phyloP scores from a whole-genome alignment of 1,140 invertebrate genomes.

The Drosophila ananassae region DNA sequence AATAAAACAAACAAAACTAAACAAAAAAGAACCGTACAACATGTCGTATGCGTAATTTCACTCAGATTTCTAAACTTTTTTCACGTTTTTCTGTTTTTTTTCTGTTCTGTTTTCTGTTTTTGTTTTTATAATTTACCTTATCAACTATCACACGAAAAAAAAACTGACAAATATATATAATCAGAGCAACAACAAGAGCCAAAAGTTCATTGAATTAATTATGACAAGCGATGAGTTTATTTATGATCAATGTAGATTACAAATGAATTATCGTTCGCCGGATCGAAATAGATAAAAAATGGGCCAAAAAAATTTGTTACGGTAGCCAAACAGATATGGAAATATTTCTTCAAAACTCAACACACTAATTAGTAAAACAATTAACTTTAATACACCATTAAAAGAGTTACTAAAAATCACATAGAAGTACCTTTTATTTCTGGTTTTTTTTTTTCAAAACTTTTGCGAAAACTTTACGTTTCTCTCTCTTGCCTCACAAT shows the following conservation, averaged over 20 bases:
- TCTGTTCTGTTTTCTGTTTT: neutral
- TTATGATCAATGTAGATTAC: conserved; percentile 69
- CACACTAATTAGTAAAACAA: neutral
- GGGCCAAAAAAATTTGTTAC: conserved; percentile 5
- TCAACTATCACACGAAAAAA: conserved; percentile 22
- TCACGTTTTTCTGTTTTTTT: neutral
- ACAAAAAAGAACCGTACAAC: conserved; percentile 22
- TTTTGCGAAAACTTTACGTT: neutral
- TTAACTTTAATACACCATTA: neutral
- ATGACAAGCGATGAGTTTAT: conserved; percentile 72
- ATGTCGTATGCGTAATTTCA: conserved; percentile 20
- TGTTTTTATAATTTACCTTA: conserved; percentile 25
- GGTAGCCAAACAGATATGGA: conserved; percentile 5
- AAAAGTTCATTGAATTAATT: conserved; percentile 74
- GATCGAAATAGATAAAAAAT: conserved; percentile 1
- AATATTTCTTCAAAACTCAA: neutral
- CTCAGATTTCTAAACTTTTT: neutral
- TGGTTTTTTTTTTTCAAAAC: neutral
- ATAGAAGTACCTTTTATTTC: neutral
- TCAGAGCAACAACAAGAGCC: neutral
- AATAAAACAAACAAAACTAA: conserved; percentile 13
- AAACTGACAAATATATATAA: neutral
- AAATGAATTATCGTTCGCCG: conserved; percentile 44
- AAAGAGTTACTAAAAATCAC: too few species aligned
- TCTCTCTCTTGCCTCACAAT: neutral